Conservation (phyloP, 1,140 invertebrate species). For the Drosophila nikananu region DNA sequence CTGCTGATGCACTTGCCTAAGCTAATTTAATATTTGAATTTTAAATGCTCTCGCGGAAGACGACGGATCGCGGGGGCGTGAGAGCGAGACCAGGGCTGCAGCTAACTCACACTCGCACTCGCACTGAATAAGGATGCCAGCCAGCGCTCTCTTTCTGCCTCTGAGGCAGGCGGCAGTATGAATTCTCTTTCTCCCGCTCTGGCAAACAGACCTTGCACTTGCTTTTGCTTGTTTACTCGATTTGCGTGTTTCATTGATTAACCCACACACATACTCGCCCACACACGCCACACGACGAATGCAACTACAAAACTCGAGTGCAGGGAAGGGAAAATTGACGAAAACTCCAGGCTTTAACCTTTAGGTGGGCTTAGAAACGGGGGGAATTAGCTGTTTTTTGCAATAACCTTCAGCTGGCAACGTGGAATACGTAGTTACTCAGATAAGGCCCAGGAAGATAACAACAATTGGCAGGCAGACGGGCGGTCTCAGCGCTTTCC, state of each 20-base stretch:
- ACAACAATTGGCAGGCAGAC: slow-evolving; percentile 47
- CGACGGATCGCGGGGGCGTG: slow-evolving; percentile 34
- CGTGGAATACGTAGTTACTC: slow-evolving; percentile 35
- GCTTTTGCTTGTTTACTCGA: slow-evolving; percentile 48
- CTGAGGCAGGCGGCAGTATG: neutral
- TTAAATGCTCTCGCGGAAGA: slow-evolving; percentile 31
- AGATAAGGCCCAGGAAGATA: slow-evolving; percentile 30
- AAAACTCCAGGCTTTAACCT: slow-evolving; percentile 34
- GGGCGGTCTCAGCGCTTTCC: slow-evolving; percentile 60
- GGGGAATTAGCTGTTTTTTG: neutral
- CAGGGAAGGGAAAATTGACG: slow-evolving; percentile 16
- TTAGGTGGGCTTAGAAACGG: slow-evolving; percentile 5
- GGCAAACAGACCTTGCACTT: slow-evolving; percentile 74
- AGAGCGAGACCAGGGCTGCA: slow-evolving; percentile 54
- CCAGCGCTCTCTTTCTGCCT: slow-evolving; percentile 1
- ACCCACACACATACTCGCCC: slow-evolving; percentile 26
- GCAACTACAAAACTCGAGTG: slow-evolving; percentile 35
- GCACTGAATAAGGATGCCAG: slow-evolving; percentile 23
- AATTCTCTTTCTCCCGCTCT: slow-evolving; percentile 32
- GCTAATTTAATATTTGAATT: slow-evolving; percentile 59
- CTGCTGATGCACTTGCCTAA: slow-evolving; percentile 25
- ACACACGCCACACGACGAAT: slow-evolving; percentile 16
- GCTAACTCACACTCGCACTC: neutral
- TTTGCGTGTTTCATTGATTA: slow-evolving; percentile 65
- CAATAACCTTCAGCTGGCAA: slow-evolving; percentile 28